Evolutionary conservation across 53 echinoderm and acorn worm genomes (phyloP).

Genomic region (Temnopleurus reevesii): DNA sequence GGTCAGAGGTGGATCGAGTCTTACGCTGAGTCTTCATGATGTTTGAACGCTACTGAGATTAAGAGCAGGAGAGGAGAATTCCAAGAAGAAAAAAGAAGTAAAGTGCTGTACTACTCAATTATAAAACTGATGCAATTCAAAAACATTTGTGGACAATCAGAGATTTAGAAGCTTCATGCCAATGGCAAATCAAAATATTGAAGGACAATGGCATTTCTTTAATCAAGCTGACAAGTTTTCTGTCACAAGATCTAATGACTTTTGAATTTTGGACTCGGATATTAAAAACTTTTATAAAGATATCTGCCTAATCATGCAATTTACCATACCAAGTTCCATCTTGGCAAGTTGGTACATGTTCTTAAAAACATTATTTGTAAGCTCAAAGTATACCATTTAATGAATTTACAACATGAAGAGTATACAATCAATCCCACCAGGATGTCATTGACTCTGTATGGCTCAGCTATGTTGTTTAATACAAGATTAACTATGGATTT

Average conservation of each 20-base stretch:
- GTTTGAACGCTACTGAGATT: neutral
- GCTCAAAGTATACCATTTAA: too few relatives aligned
- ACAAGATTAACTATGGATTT: constrained; percentile 12
- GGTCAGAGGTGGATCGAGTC: neutral
- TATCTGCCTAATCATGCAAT: neutral
- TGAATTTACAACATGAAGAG: too few relatives aligned
- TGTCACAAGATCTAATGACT: neutral
- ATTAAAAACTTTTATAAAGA: too few relatives aligned
- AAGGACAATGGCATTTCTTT: neutral
- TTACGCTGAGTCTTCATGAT: constrained; percentile 10
- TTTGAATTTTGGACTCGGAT: neutral
- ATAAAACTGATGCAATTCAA: neutral
- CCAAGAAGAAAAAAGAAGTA: constrained; percentile 19
- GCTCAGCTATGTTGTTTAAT: neutral
- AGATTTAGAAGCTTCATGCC: neutral
- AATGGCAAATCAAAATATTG: neutral
- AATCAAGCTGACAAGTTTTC: too few relatives aligned
- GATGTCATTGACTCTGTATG: neutral
- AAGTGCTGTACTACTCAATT: neutral
- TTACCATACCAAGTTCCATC: neutral
- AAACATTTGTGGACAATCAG: neutral
- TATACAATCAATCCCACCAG: neutral
- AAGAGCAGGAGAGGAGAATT: constrained; percentile 19
- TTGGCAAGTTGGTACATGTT: neutral
- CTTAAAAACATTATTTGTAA: neutral